A percentile compares a stretch with the other conserved stretches of the same genome.
Conservation (phyloP, 1,140 invertebrate genomes). For the Eubasilissa regina region DNA sequence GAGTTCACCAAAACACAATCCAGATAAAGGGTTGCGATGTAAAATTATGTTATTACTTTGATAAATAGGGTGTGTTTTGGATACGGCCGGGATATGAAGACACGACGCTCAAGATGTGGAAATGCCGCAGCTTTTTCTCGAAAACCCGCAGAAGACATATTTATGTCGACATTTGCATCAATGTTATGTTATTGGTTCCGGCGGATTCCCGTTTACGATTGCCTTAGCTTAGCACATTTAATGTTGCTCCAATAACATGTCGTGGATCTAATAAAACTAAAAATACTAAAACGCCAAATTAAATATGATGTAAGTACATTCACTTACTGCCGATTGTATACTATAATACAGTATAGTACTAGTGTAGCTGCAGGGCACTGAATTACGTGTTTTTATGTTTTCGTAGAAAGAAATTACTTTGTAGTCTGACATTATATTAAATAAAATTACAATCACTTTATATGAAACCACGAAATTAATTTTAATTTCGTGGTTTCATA, state of each 20-base stretch:
- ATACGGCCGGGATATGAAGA: slow-evolving; percentile 31
- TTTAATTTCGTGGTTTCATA: too few relatives aligned
- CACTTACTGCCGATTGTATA: too few relatives aligned
- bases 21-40: slow-evolving; percentile 36
- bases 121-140: background rate
- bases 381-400: too few relatives aligned
- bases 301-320: too few relatives aligned
- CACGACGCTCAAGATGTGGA: slow-evolving; percentile 7
- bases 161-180: slow-evolving; percentile 4
- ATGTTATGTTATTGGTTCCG: slow-evolving; percentile 5
- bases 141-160: slow-evolving; percentile 6
- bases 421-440: too few relatives aligned
- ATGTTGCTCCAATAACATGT: background rate
- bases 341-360: too few relatives aligned
- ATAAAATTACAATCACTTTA: too few relatives aligned
- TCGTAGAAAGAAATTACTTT: too few relatives aligned
- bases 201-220: slow-evolving; percentile 16
- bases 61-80: slow-evolving; percentile 44
- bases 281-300: too few relatives aligned
- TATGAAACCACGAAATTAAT: too few relatives aligned
- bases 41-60: slow-evolving; percentile 43
- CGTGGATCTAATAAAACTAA: too few relatives aligned
- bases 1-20: slow-evolving; percentile 38
- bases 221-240: background rate
- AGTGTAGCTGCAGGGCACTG: too few relatives aligned